Evolutionary conservation across 2,113 vertebrate species (phyloP).

Genomic region (Numenius arquata): DNA sequence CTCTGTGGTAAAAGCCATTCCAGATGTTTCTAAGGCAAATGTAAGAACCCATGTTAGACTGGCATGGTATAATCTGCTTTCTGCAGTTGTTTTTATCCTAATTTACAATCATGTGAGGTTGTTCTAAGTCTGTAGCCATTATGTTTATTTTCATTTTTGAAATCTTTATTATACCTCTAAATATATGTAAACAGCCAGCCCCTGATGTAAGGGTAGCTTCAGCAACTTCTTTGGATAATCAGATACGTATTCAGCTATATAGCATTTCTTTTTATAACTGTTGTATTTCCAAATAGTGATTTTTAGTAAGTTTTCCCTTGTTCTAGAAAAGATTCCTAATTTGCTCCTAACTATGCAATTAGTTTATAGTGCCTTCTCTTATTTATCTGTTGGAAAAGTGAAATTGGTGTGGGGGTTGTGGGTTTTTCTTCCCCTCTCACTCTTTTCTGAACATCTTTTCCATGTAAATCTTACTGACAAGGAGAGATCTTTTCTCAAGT

Average conservation of each 20-base stretch:
- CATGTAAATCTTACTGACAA: neutral
- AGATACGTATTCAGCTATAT: neutral
- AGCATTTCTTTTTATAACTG: neutral
- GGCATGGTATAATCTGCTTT: neutral
- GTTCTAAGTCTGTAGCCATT: neutral
- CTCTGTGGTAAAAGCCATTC: neutral
- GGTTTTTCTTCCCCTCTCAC: accelerated
- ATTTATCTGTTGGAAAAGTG: neutral
- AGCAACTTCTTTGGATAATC: neutral
- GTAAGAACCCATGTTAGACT: neutral
- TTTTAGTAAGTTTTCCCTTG: neutral
- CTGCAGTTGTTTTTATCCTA: neutral
- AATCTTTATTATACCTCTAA: neutral
- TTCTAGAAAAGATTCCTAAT: neutral
- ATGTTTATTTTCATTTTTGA: neutral
- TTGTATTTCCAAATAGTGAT: neutral
- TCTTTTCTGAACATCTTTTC: neutral
- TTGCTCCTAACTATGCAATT: neutral
- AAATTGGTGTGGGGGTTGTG: neutral
- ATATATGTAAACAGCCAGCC: neutral
- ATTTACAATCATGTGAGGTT: neutral
- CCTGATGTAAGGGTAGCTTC: neutral
- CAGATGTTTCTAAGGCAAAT: neutral
- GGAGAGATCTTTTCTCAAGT: neutral
- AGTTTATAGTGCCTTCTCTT: neutral